A percentile compares a stretch with the other conserved stretches of the same genome.
Conservation (phyloP, 2,113 vertebrate genomes). For the Gymnobelideus leadbeateri region DNA sequence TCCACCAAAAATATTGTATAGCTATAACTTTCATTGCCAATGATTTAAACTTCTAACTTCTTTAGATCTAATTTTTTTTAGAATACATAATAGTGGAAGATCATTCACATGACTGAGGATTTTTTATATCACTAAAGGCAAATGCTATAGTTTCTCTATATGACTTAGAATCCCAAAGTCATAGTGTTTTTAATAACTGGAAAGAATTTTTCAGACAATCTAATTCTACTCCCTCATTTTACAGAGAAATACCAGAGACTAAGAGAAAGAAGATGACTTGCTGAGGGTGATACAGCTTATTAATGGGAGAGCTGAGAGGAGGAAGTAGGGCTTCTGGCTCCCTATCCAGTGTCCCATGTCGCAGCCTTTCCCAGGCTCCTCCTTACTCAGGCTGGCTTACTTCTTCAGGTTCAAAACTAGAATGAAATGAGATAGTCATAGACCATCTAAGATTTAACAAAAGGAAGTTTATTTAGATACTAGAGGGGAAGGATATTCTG, state of each 20-base stretch:
- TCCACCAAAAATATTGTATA: slow-evolving; percentile 22
- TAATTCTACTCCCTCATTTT: background rate
- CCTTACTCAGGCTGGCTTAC: background rate
- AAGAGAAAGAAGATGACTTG: slow-evolving; percentile 30
- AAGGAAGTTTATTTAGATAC: background rate
- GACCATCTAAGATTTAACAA: background rate
- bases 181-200: background rate
- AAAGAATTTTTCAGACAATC: background rate
- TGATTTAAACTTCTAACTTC: background rate
- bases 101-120: slow-evolving; percentile 10
- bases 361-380: background rate
- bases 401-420: background rate
- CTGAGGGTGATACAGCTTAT: slow-evolving; percentile 17
- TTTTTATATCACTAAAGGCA: slow-evolving; percentile 7
- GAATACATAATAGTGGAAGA: background rate
- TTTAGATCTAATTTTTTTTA: slow-evolving; percentile 15
- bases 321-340: background rate
- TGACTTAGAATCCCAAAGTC: slow-evolving; percentile 4
- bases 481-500: background rate
- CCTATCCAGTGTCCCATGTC: background rate
- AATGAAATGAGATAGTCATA: background rate
- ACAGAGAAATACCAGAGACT: background rate
- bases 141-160: background rate
- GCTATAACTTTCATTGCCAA: background rate
- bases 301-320: slow-evolving; percentile 25